Percentiles rank a stretch among this genome's conserved stretches.
Evolutionary conservation across 2,113 vertebrate species (phyloP).

Genomic region (Onychostruthus taczanowskii): DNA sequence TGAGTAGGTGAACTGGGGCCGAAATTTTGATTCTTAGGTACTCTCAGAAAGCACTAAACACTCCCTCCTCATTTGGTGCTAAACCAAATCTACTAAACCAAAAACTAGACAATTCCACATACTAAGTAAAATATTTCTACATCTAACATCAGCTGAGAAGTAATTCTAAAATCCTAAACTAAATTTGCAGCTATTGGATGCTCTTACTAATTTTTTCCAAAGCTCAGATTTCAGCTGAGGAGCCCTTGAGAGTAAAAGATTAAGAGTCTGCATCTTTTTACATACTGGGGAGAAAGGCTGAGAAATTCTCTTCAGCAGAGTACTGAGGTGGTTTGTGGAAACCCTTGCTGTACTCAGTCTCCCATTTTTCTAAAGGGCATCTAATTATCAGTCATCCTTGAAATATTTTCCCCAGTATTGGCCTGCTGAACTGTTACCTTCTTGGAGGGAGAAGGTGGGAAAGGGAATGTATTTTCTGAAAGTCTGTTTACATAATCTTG

Average conservation of each 20-base stretch:
- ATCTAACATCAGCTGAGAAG: neutral
- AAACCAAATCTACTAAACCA: neutral
- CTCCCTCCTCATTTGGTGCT: neutral
- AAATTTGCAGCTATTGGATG: neutral
- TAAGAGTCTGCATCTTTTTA: neutral
- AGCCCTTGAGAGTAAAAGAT: neutral
- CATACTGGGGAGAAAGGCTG: neutral
- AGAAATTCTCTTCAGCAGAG: neutral
- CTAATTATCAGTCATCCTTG: neutral
- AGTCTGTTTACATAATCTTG: conserved; percentile 43
- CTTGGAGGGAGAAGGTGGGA: neutral
- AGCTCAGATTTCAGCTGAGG: neutral
- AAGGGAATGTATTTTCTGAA: neutral
- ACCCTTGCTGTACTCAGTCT: neutral
- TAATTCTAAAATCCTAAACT: neutral
- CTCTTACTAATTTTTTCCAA: neutral
- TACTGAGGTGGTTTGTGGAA: neutral
- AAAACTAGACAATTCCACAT: neutral
- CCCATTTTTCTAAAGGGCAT: neutral
- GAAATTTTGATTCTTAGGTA: neutral
- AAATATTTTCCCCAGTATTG: neutral
- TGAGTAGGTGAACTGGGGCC: neutral
- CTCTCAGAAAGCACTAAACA: neutral
- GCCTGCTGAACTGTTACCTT: conserved; percentile 11
- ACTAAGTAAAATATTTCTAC: neutral